Evolutionary conservation across 2,113 vertebrate genomes (phyloP).

Genomic region (Cryptotis parvus): DNA sequence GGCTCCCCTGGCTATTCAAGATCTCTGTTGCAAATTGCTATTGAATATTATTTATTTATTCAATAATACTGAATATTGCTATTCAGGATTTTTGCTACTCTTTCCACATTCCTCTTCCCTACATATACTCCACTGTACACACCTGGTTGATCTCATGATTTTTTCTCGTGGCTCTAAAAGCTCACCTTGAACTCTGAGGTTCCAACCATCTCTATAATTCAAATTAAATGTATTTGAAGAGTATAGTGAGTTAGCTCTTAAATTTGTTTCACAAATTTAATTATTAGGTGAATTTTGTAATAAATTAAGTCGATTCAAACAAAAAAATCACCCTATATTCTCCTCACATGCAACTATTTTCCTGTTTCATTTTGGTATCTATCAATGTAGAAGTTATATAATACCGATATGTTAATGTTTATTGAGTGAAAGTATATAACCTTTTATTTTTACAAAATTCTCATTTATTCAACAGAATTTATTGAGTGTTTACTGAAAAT

Average conservation of each 20-base stretch:
- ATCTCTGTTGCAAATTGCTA: too few relatives aligned
- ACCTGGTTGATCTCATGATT: too few relatives aligned
- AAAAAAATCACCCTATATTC: constrained; percentile 5
- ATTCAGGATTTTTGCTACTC: too few relatives aligned
- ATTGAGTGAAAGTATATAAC: background rate
- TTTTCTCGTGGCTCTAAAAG: background rate
- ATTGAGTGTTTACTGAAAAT: background rate
- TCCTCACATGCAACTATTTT: background rate
- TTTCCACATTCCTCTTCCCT: too few relatives aligned
- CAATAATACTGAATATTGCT: too few relatives aligned
- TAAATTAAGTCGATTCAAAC: constrained; percentile 7
- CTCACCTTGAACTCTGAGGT: background rate
- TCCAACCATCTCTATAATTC: background rate
- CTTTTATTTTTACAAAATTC: background rate
- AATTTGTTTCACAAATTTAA: background rate
- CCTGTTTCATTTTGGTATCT: background rate
- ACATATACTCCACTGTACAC: too few relatives aligned
- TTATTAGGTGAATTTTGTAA: background rate
- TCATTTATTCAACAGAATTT: background rate
- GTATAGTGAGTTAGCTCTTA: background rate
- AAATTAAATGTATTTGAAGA: background rate
- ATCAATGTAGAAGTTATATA: background rate
- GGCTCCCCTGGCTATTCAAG: background rate
- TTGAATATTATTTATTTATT: too few relatives aligned
- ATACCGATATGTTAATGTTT: constrained; percentile 6